Base-by-base conservation (phyloP, 2,113 vertebrate genomes). In the Gila orcuttii region DNA sequence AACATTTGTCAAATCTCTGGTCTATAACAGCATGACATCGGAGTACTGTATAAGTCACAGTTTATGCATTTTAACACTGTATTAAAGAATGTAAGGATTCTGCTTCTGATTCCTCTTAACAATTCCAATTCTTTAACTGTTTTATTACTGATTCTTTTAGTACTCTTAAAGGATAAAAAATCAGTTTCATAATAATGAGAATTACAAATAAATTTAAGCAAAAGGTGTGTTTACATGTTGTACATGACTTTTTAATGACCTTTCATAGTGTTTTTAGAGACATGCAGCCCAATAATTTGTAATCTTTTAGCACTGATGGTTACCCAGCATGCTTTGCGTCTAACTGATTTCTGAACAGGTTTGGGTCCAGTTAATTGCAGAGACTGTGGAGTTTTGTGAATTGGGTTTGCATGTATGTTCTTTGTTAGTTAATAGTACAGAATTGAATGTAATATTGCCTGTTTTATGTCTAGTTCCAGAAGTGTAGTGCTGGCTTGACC, bases 1-100 rank as follows among this genome's bases (percentile, higher is more conserved):
- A 69, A 76, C 28, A 74, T 25, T 74, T 55, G 47, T 73, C 11
- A 69, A 79, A 80, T 33, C 36, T 62, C 39, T 42, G 7, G 55
- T 23, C 19, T 33, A 62, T 59, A 19, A 33, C 4, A 76, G 25
- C 64, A 50, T 55, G 75, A 74, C 42, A 84, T 79, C 42, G 71
- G 36, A 60, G 21, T 7, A 28, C 28, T 28, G 28, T 28, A 36
- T 50, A 39, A 74, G 19, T 50, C 78, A 79, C 45, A 25, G 50
- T 45, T 11, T 36, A n/a, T 36, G 31, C 57, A 36, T 66, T n/a
- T 68, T 68, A 33, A 80, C 15, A 25, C 52, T 52, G 75, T 57
- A 36, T 79, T 39, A 10, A 21, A 71, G 3, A 69, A 69, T 36
- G 21, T 3, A 39, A 39, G 19, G 31, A 69, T 39, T 69, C 15